Conservation (phyloP, 1,140 invertebrate species). For the Anthonomus grandis region DNA sequence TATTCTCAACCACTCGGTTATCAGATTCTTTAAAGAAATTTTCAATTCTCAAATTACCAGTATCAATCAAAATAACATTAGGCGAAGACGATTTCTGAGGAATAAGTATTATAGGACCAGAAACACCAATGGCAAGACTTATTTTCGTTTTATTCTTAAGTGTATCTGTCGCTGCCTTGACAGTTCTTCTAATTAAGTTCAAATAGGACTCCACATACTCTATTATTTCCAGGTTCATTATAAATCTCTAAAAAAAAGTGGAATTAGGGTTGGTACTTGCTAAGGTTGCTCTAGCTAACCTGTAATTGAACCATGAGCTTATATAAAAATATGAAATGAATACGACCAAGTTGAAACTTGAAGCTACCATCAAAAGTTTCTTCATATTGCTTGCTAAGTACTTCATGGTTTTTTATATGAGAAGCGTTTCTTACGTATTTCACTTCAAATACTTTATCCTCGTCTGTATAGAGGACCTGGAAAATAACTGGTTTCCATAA, state of each 20-base stretch:
- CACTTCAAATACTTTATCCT: conserved; percentile 73
- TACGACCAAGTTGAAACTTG: conserved; percentile 64
- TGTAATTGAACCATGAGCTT: conserved; percentile 70
- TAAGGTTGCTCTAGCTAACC: too few relatives aligned
- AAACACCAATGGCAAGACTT: conserved; percentile 68
- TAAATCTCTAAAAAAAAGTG: conserved; percentile 32
- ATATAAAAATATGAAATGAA: conserved; percentile 69
- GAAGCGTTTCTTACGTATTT: conserved; percentile 71
- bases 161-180: conserved; percentile 50
- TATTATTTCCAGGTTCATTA: conserved; percentile 40
- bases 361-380: conserved; percentile 66
- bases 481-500: conserved; percentile 9
- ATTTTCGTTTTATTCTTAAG: conserved; percentile 63
- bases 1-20: conserved; percentile 61
- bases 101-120: conserved; percentile 70
- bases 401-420: conserved; percentile 51
- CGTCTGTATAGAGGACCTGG: conserved; percentile 66
- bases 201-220: conserved; percentile 31
- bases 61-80: conserved; percentile 73
- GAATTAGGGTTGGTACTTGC: too few relatives aligned
- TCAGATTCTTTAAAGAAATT: conserved; percentile 73
- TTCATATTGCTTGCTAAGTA: conserved; percentile 45
- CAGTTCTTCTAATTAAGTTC: conserved; percentile 57
- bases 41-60: conserved; percentile 72
- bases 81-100: conserved; percentile 78